Percentiles rank a stretch among this genome's conserved stretches.
Evolutionary conservation across 2,888 invertebrate species (phyloP).

Genomic region (Cyaniris semiargus): DNA sequence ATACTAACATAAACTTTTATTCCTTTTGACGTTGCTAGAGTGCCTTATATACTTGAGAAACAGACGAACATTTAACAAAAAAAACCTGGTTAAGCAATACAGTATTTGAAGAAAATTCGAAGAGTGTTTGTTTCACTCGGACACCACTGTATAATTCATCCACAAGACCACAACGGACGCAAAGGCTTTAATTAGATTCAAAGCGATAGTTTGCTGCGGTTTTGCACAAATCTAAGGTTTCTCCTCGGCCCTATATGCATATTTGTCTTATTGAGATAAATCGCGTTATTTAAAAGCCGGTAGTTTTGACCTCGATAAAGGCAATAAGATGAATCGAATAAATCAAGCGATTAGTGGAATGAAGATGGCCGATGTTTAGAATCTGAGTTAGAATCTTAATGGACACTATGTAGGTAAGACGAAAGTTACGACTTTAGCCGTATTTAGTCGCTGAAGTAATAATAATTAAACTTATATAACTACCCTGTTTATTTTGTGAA

Average conservation of each 20-base stretch:
- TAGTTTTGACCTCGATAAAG: constrained; percentile 10
- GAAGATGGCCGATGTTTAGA: background rate
- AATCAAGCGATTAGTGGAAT: constrained; percentile 7
- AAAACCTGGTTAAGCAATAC: too few relatives aligned
- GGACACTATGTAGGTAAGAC: background rate
- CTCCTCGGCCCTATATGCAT: constrained; percentile 7
- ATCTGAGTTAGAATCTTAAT: constrained; percentile 6
- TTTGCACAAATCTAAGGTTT: constrained; percentile 15
- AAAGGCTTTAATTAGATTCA: background rate
- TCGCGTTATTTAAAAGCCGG: constrained; percentile 14
- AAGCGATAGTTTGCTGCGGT: background rate
- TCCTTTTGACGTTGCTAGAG: background rate
- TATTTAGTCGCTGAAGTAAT: constrained; percentile 1
- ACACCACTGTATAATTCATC: background rate
- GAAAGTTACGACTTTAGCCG: constrained; percentile 2
- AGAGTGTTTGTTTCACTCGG: background rate
- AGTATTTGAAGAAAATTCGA: too few relatives aligned
- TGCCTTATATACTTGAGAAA: background rate
- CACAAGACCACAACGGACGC: background rate
- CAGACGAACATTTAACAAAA: background rate
- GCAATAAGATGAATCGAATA: constrained; percentile 7
- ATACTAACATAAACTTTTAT: too few relatives aligned
- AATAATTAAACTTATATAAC: background rate
- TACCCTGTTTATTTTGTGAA: background rate
- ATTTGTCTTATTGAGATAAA: constrained; percentile 15